Evolutionary conservation across 2,113 vertebrate genomes (phyloP), one percentile per base, ranked within the genome.

Genomic region (Microtus pennsylvanicus): DNA sequence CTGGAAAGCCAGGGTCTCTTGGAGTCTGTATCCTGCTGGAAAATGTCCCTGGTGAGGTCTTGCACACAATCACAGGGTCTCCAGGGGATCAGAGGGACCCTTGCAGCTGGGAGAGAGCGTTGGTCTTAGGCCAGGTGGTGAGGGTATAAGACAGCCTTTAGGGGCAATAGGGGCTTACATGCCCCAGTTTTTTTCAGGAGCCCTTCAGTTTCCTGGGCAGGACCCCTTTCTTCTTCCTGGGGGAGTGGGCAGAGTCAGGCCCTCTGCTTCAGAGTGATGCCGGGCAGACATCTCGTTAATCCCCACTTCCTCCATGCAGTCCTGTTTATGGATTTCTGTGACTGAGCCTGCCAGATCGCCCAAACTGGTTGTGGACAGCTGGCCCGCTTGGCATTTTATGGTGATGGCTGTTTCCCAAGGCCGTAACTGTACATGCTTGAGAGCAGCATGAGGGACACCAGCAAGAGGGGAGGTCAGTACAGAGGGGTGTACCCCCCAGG

Each of bases 351-450:
- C 95, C 95, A 94, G 92, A 95, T 81, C 0, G 95, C 80, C 85
- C 93, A 95, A 96, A 86, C 91, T 22, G 95, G 90, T 47, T 8
- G 47, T 70, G 90, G 97, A 93, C 96, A 98, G 72, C 97, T 97
- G 97, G 97, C 95, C 95, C 1, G 78, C 77, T 97, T 94, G 96
- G 96, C 7, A 80, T 98, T 98, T 97, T 96, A 90, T 42, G 69
- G 89, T 52, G 94, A 96, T 88, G 85, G 78, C 69, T n/a, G 87
- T 75, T 70, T 94, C 93, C 91, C 47, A 30, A 95, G 96, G 90
- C 61, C 67, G 0, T 97, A 96, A 92, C 63, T 96, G 86, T 45
- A 33, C 28, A 61, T 96, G 61, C 72, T 22, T 7, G 0, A 1
- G 9, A 86, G 45, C 3, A 82, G 42, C 4, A 4, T 55, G 50